Base-by-base conservation (phyloP, 2,888 invertebrate species). In the Fragum sueziense region DNA sequence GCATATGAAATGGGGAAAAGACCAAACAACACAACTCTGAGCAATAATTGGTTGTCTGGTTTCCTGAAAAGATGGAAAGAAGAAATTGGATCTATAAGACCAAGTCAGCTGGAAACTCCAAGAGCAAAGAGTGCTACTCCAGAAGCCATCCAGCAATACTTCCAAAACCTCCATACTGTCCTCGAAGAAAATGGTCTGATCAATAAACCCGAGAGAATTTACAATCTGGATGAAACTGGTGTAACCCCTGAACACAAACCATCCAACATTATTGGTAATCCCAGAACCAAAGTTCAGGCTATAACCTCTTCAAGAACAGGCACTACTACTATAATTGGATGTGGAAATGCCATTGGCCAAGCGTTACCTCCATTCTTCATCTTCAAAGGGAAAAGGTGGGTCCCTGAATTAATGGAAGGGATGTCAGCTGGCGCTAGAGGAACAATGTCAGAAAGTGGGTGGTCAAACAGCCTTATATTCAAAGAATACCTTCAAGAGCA, bases 381-480 rank as follows among this genome's bases (percentile, higher is more conserved):
- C 1, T 79, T 79, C 31, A 74, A 74, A 25, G 75, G 78, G 1
- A 65, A 79, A 57, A 47, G 74, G 22, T 59, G 25, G 11, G 59
- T 34, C 29, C 67, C 52, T 11, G 78, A 54, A 0, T 37, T 79
- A 6, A 70, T 74, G 67, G 70, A 79, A 33, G 71, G 79, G 3
- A 71, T 54, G 2, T 31, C 57, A 2, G n/a, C 54, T 22, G 76
- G 74, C 0, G 51, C 71, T 17, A 57, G 37, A 11, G 47, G n/a
- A 6, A 37, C 22, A 17, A 71, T 79, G 71, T 75, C 74, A 1
- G 79, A 79, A 9, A 57, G 57, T 1, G 71, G 75, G 0, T 75
- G 74, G 74, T 74, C 71, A 0, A 79, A 74, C 67, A 22, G 17
- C 11, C 37, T 51, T 11, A 52, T 79, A 25, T 79, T 79, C 27